Evolutionary conservation across 2,113 vertebrate species (phyloP).

Genomic region (Bombycilla garrulus): DNA sequence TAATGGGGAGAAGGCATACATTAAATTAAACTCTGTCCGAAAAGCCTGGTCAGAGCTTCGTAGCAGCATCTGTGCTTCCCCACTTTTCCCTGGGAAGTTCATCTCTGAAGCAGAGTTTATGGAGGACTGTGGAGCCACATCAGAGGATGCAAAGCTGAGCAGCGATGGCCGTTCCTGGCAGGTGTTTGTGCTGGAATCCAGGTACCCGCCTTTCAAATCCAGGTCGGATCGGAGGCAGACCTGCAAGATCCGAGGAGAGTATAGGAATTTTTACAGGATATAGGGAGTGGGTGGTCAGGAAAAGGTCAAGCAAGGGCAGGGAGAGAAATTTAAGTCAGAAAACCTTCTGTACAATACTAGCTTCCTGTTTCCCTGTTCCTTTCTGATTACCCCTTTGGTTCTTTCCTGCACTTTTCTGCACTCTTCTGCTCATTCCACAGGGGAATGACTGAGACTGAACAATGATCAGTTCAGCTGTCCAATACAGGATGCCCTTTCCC

Average conservation of each 20-base stretch:
- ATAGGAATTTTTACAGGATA: background rate
- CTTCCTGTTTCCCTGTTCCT: background rate
- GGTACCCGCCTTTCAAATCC: constrained; percentile 80
- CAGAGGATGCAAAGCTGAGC: constrained; percentile 73
- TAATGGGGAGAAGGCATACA: constrained; percentile 97
- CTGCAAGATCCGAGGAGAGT: constrained; percentile 68
- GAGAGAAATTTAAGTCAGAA: constrained; percentile 32
- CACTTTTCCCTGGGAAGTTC: constrained; percentile 74
- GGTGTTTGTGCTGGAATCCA: constrained; percentile 81
- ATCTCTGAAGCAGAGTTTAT: constrained; percentile 71
- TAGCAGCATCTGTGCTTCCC: constrained; percentile 76
- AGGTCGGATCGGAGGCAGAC: constrained; percentile 86
- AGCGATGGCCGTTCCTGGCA: constrained; percentile 82
- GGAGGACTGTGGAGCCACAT: constrained; percentile 76
- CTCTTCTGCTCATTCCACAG: constrained; percentile 2
- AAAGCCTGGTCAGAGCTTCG: constrained; percentile 90
- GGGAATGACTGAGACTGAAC: background rate
- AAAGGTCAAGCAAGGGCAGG: constrained; percentile 11
- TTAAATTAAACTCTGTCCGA: constrained; percentile 99
- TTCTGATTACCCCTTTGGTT: background rate
- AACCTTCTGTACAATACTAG: background rate
- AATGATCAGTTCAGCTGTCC: constrained; percentile 1
- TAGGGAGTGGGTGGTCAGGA: background rate
- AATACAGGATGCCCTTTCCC: background rate
- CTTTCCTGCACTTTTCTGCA: background rate